Evolutionary conservation across 2,113 vertebrate species (phyloP).

Genomic region (Bombycilla garrulus): DNA sequence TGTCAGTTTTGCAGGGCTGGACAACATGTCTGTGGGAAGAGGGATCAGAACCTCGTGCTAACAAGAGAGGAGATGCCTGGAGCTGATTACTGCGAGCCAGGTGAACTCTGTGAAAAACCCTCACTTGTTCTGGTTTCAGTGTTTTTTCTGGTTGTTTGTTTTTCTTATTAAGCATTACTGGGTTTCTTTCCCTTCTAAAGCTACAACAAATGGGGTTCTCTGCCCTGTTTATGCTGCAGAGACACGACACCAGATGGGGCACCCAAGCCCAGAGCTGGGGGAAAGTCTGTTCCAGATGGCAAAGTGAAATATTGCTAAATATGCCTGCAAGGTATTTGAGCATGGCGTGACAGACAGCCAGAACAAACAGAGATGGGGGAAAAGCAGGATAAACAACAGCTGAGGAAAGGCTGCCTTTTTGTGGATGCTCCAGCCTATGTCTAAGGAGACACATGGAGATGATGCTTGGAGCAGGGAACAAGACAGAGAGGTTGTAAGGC

Average conservation of each 20-base stretch:
- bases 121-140: background rate
- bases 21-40: background rate
- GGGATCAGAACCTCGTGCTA: rapidly evolving
- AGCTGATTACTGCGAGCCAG: background rate
- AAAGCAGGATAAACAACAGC: slow-evolving; percentile 16
- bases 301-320: slow-evolving; percentile 21
- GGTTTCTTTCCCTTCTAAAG: background rate
- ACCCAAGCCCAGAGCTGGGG: background rate
- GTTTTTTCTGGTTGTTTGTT: background rate
- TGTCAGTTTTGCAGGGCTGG: background rate
- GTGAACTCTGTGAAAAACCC: background rate
- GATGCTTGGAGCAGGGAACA: background rate
- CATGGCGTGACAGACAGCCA: slow-evolving; percentile 1
- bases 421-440: background rate
- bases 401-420: background rate
- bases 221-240: background rate
- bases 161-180: background rate
- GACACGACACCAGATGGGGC: slow-evolving; percentile 2
- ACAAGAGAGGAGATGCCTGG: background rate
- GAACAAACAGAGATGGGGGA: background rate
- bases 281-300: slow-evolving; percentile 45
- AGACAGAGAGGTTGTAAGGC: background rate
- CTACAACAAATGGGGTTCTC: background rate
- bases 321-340: slow-evolving; percentile 16
- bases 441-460: background rate